Base-by-base conservation (phyloP, 1,140 invertebrate species). In the Lasioglossum baleicum region DNA sequence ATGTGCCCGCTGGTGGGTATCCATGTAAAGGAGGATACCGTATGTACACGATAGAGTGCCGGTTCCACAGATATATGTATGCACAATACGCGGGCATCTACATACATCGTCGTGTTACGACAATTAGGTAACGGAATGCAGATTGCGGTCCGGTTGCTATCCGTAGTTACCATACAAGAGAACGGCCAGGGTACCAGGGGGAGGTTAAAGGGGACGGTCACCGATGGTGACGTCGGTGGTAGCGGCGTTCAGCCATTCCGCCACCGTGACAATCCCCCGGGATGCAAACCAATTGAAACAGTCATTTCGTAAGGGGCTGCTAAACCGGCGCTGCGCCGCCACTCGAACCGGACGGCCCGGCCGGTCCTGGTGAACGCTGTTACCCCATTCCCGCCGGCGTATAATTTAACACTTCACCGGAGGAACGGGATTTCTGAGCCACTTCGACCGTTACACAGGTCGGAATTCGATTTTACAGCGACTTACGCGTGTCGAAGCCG, bases 71-170 rank as follows among this genome's bases (percentile, higher is more conserved):
- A 56, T 53, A 66, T 80, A 79, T 82, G 74, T 74, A 73, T 61
- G 26, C 13, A 69, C 81, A 48, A 58, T 77, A 77, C 76, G 73
- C 70, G 81, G 83, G 75, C 75, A 80, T 86, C 82, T 87, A 86
- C 85, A 87, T 87, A 82, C 79, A 77, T 82, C 84, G 78, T 20
- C 84, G 89, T 88, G 87, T 88, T 89, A 88, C 84, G 88, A 90
- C 89, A 90, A 90, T 90, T 90, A 90, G 89, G 87, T 88, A 90
- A 88, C 86, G 89, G 89, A 90, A 90, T 90, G 89, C 89, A 90
- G 89, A 90, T 90, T 90, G 89, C 85, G 89, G 89, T 90, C 78
- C 84, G 83, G 65, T 75, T 86, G 81, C 83, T 89, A 85, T 74
- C 88, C 87, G 85, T 89, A 90, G 87, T 90, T 90, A 90, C 89